A percentile compares a stretch with the other conserved stretches of the same genome.
phyloP scores from a whole-genome alignment of 2,888 invertebrate genomes.

The Drosophila eohydei region DNA sequence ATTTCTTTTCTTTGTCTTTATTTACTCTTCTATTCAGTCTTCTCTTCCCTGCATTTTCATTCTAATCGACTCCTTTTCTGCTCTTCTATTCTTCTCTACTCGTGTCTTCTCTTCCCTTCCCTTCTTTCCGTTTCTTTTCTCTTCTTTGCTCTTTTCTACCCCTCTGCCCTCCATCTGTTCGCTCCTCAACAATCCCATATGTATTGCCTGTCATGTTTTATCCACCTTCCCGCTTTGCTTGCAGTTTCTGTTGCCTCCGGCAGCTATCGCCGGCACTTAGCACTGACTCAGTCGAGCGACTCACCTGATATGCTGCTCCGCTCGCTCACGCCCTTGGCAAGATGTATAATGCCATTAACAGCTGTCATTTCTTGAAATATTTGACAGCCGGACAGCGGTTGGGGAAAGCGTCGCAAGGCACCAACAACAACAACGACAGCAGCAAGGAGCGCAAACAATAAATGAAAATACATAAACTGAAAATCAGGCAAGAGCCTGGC shows the following conservation, averaged over 20 bases:
- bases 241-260: neutral
- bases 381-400: conserved; percentile 62
- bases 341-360: conserved; percentile 78
- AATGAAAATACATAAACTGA: conserved; percentile 17
- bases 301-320: conserved; percentile 25
- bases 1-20: too few species aligned
- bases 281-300: conserved; percentile 44
- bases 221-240: conserved; percentile 3
- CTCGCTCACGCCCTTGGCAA: conserved; percentile 3
- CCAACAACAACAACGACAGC: conserved; percentile 13
- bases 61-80: too few species aligned
- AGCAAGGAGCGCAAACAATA: conserved; percentile 5
- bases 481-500: conserved; percentile 18
- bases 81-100: too few species aligned
- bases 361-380: conserved; percentile 78
- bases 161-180: neutral
- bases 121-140: neutral
- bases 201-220: conserved; percentile 1
- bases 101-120: neutral
- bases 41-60: neutral
- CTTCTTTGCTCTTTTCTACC: neutral
- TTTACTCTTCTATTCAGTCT: neutral
- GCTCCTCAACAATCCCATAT: neutral
- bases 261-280: conserved; percentile 52
- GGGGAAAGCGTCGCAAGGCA: conserved; percentile 40